Conservation (phyloP, 2,888 invertebrate species). For the Dolichomitus sp. region DNA sequence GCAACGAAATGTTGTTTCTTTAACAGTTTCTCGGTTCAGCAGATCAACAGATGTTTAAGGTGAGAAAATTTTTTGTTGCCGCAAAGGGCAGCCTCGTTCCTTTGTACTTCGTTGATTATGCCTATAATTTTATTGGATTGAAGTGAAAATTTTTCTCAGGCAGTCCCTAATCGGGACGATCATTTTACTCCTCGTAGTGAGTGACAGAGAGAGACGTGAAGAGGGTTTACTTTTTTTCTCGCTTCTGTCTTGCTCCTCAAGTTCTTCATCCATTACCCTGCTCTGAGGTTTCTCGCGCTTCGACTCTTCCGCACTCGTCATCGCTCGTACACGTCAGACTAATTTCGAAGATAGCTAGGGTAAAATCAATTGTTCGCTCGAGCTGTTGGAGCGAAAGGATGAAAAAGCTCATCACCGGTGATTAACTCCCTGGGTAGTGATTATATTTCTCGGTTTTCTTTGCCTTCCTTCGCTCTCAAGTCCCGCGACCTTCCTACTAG, state of each 20-base stretch:
- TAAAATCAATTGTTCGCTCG: constrained; percentile 46
- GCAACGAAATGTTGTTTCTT: no score
- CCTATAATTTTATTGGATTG: no score
- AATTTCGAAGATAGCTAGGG: constrained; percentile 53
- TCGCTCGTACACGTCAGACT: constrained; percentile 28
- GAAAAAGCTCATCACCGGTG: constrained; percentile 19
- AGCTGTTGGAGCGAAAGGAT: constrained; percentile 20
- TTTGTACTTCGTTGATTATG: no score
- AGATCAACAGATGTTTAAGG: no score
- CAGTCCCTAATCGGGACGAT: no score
- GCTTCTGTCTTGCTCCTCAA: background rate
- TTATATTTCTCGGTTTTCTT: constrained; percentile 46
- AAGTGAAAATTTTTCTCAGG: no score
- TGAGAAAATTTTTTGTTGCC: no score
- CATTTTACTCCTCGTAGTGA: no score
- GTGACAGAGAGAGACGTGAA: background rate
- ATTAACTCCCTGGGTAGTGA: constrained; percentile 44
- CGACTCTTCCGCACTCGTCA: constrained; percentile 48
- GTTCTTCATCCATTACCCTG: constrained; percentile 48
- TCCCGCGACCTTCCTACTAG: background rate
- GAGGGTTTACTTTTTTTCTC: background rate
- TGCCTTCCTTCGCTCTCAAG: background rate
- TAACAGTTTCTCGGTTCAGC: no score
- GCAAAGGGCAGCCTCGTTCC: no score
- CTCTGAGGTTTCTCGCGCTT: constrained; percentile 25